Conservation (phyloP, 2,797 vertebrate genomes). For the Cryptoblepharus egeriae region DNA sequence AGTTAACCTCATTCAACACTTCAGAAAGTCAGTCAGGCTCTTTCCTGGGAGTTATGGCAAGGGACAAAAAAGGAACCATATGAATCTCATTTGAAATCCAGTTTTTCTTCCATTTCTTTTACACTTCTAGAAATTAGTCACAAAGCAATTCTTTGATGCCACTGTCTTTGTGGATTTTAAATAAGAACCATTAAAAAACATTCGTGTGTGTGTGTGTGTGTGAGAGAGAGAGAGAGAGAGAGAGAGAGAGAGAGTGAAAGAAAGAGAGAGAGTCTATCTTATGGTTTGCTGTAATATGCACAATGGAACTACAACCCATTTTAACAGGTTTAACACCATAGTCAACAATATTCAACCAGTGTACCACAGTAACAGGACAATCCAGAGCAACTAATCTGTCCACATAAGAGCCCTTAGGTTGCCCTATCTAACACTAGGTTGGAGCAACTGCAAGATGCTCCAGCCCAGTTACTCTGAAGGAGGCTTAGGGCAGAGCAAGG, state of each 20-base stretch:
- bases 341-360: too few species aligned
- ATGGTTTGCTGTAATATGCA: neutral
- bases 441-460: too few species aligned
- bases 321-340: neutral
- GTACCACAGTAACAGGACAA: too few species aligned
- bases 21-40: neutral
- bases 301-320: neutral
- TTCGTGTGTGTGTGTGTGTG: neutral
- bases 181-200: neutral
- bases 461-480: too few species aligned
- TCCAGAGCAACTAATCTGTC: too few species aligned
- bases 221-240: too few species aligned
- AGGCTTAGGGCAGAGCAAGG: too few species aligned
- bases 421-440: too few species aligned
- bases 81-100: neutral
- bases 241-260: too few species aligned
- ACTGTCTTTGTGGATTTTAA: neutral
- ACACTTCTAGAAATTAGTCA: neutral
- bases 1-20: neutral
- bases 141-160: neutral
- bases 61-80: slow-evolving; percentile 7
- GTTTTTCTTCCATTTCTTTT: neutral
- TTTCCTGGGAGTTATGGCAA: slow-evolving; percentile 9
- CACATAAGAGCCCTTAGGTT: too few species aligned
- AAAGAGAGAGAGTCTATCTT: too few species aligned